Percentiles rank a stretch among this genome's conserved stretches.
phyloP scores from a whole-genome alignment of 2,888 invertebrate genomes.

The Sylvicola fuscatus region DNA sequence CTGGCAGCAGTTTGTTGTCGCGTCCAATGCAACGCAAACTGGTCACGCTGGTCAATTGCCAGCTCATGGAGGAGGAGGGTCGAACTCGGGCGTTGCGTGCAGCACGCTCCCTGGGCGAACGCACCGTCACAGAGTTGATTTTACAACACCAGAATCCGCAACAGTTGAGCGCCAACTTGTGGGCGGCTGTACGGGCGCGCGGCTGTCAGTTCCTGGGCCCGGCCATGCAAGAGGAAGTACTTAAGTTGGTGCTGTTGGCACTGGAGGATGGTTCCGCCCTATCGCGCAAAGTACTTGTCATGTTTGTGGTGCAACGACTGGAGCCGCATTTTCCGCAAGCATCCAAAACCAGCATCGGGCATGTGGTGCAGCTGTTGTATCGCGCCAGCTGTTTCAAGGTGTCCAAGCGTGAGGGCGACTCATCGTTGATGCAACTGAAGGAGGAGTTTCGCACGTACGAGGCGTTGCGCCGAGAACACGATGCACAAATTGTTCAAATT shows the following conservation, averaged over 20 bases:
- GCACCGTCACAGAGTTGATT: constrained; percentile 84
- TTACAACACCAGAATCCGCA: constrained; percentile 92
- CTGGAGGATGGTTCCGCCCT: constrained; percentile 88
- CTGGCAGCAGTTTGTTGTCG: constrained; percentile 35
- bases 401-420: constrained; percentile 89
- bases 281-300: constrained; percentile 84
- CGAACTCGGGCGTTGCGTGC: constrained; percentile 58
- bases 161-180: constrained; percentile 77
- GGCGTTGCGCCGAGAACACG: constrained; percentile 81
- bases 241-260: constrained; percentile 81
- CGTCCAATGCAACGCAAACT: constrained; percentile 92
- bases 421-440: constrained; percentile 93
- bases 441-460: constrained; percentile 95
- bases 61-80: constrained; percentile 76
- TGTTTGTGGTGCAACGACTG: constrained; percentile 94
- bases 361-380: constrained; percentile 94
- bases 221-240: constrained; percentile 97
- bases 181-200: constrained; percentile 91
- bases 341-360: constrained; percentile 97
- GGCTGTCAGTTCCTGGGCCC: constrained; percentile 98
- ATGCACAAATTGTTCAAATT: constrained; percentile 96
- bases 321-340: constrained; percentile 92
- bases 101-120: constrained; percentile 81
- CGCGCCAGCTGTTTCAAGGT: constrained; percentile 98
- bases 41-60: constrained; percentile 81